Base-by-base conservation (phyloP, 1,140 invertebrate species). In the Cydia fagiglandana region DNA sequence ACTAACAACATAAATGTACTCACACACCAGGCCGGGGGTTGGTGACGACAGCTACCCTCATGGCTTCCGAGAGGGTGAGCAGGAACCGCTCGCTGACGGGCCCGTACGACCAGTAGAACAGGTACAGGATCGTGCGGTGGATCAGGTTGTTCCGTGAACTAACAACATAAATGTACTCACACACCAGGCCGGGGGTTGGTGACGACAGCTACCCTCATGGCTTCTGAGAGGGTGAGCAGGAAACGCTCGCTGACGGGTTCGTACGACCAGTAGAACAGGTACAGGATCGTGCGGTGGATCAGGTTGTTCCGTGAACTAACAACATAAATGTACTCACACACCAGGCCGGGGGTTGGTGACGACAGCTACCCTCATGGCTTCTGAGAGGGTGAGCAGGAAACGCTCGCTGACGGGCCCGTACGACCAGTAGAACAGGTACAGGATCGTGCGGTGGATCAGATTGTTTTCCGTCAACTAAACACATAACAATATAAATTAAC, bases 21-120 rank as follows among this genome's bases (percentile, higher is more conserved):
- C 87, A 95, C 94, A 94, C 93, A 76, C 90, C 90, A 41, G 87
- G 83, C 78, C 93, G 89, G 1, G 94, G 93, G 79, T 94, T 94
- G 4, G 93, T 94, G 77, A 95, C 93, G 34, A 94, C 92, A n/a
- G 91, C 91, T 2, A 94, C 87, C 45, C 92, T 85, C 89, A 94
- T 94, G 1, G 94, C 92, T 79, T 94, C 93, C 17, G 87, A 84
- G 28, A 94, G 86, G 10, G 82, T 80, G 15, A 78, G 70, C 10
- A 86, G 75, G 78, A 94, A 94, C 4, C 79, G 81, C 15, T 85
- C 80, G 34, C 83, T 92, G 5, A 93, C 79, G 2, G 79, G 75
- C 38, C 88, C 85, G 20, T 86, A 79, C 0, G 89, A 83, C 93
- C 92, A 93, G 79, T 89, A 93, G 81, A 94, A 94, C 64, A 94